Conservation (phyloP, 2,113 vertebrate species). For the Lonchura striata region DNA sequence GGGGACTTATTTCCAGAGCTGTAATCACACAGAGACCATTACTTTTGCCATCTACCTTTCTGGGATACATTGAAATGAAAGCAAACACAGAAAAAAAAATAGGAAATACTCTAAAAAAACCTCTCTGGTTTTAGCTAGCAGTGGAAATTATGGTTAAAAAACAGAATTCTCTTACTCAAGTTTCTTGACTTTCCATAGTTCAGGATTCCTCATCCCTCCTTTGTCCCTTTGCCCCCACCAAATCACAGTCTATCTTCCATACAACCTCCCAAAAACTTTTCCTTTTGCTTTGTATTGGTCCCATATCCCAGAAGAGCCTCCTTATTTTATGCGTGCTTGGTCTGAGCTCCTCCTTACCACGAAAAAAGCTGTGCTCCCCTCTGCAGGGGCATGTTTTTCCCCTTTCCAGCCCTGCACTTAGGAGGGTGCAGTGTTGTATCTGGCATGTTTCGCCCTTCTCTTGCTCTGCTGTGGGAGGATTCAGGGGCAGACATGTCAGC, state of each 20-base stretch:
- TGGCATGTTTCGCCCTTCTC: not conserved
- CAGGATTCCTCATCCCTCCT: not conserved
- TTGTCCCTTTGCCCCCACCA: not conserved
- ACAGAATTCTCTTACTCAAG: not conserved
- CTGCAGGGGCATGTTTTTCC: not conserved
- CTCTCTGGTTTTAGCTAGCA: not conserved
- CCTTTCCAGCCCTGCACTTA: not conserved
- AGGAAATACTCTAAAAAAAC: not conserved
- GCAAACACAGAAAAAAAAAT: not conserved
- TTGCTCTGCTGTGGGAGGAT: not conserved
- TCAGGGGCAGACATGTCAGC: not conserved
- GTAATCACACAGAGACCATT: not conserved
- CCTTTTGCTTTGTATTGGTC: not conserved
- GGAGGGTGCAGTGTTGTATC: not conserved
- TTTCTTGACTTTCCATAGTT: not conserved
- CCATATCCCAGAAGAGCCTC: not conserved
- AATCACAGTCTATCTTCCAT: not conserved
- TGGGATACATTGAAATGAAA: not conserved
- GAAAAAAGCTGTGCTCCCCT: not conserved
- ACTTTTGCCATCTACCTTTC: not conserved
- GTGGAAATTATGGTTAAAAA: not conserved
- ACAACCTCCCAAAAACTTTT: accelerated
- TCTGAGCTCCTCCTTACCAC: not conserved
- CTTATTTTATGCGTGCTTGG: accelerated
- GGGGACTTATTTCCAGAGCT: not conserved